A percentile compares a stretch with the other conserved stretches of the same genome.
Conservation (phyloP, 2,888 invertebrate species). For the Anodontia alba region DNA sequence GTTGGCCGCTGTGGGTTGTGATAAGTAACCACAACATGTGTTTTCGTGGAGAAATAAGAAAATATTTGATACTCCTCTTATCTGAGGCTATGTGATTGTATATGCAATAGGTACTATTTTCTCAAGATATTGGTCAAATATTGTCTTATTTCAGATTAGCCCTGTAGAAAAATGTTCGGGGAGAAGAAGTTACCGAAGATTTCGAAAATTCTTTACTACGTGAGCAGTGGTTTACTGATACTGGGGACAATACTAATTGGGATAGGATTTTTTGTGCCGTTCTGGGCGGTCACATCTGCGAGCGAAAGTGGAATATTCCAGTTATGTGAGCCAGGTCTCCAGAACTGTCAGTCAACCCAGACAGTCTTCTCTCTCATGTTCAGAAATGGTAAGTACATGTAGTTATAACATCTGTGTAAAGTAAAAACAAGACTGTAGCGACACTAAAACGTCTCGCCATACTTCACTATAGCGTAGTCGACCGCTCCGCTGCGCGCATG, state of each 20-base stretch:
- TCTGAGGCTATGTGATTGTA: not conserved
- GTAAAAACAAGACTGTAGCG: too few relatives aligned
- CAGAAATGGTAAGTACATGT: slow-evolving; percentile 1
- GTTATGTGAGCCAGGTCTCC: not conserved
- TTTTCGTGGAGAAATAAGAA: not conserved
- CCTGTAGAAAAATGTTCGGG: not conserved
- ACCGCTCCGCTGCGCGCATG: too few relatives aligned
- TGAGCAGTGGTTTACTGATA: not conserved
- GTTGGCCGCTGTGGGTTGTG: too few relatives aligned
- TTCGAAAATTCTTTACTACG: not conserved
- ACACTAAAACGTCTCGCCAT: too few relatives aligned
- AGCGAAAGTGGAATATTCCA: not conserved
- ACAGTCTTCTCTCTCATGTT: not conserved
- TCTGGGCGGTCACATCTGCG: not conserved
- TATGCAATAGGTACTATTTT: not conserved
- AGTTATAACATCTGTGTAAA: too few relatives aligned
- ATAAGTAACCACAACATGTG: not conserved
- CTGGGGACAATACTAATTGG: not conserved
- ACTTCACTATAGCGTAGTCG: too few relatives aligned
- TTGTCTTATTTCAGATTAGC: not conserved
- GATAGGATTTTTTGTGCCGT: slow-evolving; percentile 1
- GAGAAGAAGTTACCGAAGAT: not conserved
- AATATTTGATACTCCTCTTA: not conserved
- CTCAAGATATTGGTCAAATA: not conserved
- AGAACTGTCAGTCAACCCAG: not conserved